Conservation (phyloP, 2,888 invertebrate genomes). For the Pasiphila rectangulata region DNA sequence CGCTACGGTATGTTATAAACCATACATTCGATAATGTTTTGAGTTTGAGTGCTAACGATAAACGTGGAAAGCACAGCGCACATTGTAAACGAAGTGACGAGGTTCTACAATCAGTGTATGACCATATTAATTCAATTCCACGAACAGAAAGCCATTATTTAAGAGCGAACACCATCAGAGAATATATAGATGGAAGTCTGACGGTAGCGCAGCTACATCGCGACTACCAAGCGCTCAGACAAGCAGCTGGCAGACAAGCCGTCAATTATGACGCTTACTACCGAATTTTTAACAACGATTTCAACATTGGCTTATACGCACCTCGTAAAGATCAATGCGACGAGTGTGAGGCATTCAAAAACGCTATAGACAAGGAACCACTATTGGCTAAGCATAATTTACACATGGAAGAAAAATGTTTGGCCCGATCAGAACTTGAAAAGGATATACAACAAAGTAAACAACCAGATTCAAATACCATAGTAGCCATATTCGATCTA, state of each 20-base stretch:
- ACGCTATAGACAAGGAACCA: constrained; percentile 31
- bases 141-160: constrained; percentile 34
- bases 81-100: constrained; percentile 26
- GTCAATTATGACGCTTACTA: constrained; percentile 34
- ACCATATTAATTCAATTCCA: constrained; percentile 35
- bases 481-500: too few relatives aligned
- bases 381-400: too few relatives aligned
- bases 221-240: constrained; percentile 20
- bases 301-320: constrained; percentile 31
- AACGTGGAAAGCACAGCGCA: constrained; percentile 30
- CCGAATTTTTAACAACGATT: too few relatives aligned
- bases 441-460: too few relatives aligned
- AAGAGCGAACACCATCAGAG: constrained; percentile 31
- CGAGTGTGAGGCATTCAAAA: constrained; percentile 31
- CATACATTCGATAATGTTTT: constrained; percentile 22
- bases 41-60: constrained; percentile 27
- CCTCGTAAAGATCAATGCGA: constrained; percentile 35
- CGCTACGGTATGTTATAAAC: constrained; percentile 30
- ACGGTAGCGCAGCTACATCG: constrained; percentile 34
- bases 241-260: constrained; percentile 19
- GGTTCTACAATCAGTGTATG: constrained; percentile 27
- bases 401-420: too few relatives aligned
- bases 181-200: constrained; percentile 34
- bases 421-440: too few relatives aligned
- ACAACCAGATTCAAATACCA: too few relatives aligned